Conservation (phyloP, 2,888 invertebrate genomes). For the Asteroscopus sphinx region DNA sequence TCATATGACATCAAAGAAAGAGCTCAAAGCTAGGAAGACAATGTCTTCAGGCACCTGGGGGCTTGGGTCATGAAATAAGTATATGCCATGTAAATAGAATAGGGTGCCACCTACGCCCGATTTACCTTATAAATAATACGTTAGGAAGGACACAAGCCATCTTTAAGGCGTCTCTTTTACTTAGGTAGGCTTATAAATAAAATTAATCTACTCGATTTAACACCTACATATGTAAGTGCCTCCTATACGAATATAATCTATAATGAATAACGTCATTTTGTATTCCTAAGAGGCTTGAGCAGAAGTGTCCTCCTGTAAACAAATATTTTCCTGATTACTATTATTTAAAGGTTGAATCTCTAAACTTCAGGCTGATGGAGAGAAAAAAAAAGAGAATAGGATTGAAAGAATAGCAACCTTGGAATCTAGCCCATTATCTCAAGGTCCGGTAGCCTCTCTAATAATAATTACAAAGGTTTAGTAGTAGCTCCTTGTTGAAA, state of each 20-base stretch:
- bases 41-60: slow-evolving; percentile 14
- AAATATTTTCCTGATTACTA: too few relatives aligned
- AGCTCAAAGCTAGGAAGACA: slow-evolving; percentile 13
- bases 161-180: slow-evolving; percentile 45
- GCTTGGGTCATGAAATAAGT: neutral
- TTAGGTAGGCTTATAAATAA: slow-evolving; percentile 49
- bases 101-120: slow-evolving; percentile 18
- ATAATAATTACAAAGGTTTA: too few relatives aligned
- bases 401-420: too few relatives aligned
- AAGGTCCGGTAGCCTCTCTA: too few relatives aligned
- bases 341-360: too few relatives aligned
- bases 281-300: too few relatives aligned
- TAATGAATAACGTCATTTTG: neutral
- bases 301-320: too few relatives aligned
- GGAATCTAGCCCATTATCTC: too few relatives aligned
- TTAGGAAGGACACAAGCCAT: slow-evolving; percentile 36
- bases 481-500: too few relatives aligned
- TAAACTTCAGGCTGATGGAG: too few relatives aligned
- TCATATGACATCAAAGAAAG: slow-evolving; percentile 49
- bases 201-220: slow-evolving; percentile 46
- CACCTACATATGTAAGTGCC: slow-evolving; percentile 35
- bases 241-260: slow-evolving; percentile 27
- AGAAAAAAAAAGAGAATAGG: too few relatives aligned
- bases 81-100: slow-evolving; percentile 35
- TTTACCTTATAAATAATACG: slow-evolving; percentile 35